These are phyloP conservation scores for Papilio polyxenes DNA, from an alignment of 1,140 invertebrate species.

Conservation along the genomic window DNA sequence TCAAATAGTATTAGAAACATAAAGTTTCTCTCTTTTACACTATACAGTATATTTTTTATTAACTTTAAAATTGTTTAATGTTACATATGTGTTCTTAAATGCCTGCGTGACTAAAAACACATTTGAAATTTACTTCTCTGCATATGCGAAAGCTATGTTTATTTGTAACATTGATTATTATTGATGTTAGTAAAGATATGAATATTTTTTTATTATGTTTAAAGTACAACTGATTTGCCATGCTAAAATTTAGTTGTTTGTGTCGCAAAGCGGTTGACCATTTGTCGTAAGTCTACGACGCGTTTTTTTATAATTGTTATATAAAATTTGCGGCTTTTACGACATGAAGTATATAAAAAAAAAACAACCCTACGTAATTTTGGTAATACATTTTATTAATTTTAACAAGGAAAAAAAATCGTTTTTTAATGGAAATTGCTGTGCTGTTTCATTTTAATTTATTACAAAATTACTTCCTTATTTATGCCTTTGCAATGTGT, in stretches of 20 bases:
- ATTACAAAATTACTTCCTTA: neutral
- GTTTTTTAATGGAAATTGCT: neutral
- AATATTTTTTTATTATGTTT: neutral
- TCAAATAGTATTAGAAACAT: too few relatives aligned
- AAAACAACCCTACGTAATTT: neutral
- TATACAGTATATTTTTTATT: neutral
- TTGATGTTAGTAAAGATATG: too few relatives aligned
- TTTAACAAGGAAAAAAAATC: neutral
- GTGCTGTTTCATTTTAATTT: neutral
- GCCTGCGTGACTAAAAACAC: neutral
- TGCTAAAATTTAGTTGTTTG: neutral
- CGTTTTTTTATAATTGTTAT: neutral
- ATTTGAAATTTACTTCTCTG: neutral
- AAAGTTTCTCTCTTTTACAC: neutral
- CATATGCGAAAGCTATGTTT: neutral
- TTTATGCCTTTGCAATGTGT: neutral
- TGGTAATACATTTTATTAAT: neutral
- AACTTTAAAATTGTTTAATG: neutral
- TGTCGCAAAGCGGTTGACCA: neutral
- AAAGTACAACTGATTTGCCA: neutral
- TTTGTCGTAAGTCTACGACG: neutral
- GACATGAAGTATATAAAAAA: neutral
- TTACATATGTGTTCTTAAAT: neutral
- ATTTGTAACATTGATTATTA: too few relatives aligned
- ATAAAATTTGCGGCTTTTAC: too few relatives aligned